Evolutionary conservation across 1,140 invertebrate genomes (phyloP), one percentile per base, ranked within the genome.

Genomic region (Drosophila truncata): DNA sequence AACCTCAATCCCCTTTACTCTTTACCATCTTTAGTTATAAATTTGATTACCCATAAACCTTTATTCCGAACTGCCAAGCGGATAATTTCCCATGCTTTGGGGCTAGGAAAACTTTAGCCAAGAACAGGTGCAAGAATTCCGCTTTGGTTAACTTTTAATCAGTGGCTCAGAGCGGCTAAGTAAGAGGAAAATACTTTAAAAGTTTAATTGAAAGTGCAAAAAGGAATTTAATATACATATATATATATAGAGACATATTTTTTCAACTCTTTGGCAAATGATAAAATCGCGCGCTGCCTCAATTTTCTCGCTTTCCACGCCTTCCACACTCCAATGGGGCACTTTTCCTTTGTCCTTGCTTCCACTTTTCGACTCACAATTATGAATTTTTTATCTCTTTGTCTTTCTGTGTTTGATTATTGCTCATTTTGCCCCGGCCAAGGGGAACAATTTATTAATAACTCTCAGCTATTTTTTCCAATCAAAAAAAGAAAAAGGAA

Each of bases 351-450:
- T 57, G 58, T 69, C n/a, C 44, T 42, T 50, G 18, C 13, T 78
- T 23, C 11, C 39, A 39, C 31, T 64, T 35, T 33, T 71, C 35
- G 54, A 27, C 29, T 55, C 41, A 35, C 55, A 39, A 79, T 78
- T 78, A 73, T 73, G 70, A 10, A 73, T 61, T 50, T 78, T 78
- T 62, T 70, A 52, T 55, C 33, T 16, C 50, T 58, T 27, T 25
- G 54, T 16, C 35, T 37, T 65, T 65, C 31, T 50, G 27, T 72
- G 52, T 55, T 54, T 74, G 49, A 65, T 65, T 78, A 65, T 76
- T 87, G 75, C 54, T 62, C 70, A 83, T 82, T 86, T 83, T 44
- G 63, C 61, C 59, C 50, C 50, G 49, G 33, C 55, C 67, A 61
- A 54, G 29, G 62, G 33, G 65, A 42, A 67, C 46, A 65, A 37